Base-by-base conservation (phyloP, 1,140 invertebrate genomes). In the Heliothis virescens region DNA sequence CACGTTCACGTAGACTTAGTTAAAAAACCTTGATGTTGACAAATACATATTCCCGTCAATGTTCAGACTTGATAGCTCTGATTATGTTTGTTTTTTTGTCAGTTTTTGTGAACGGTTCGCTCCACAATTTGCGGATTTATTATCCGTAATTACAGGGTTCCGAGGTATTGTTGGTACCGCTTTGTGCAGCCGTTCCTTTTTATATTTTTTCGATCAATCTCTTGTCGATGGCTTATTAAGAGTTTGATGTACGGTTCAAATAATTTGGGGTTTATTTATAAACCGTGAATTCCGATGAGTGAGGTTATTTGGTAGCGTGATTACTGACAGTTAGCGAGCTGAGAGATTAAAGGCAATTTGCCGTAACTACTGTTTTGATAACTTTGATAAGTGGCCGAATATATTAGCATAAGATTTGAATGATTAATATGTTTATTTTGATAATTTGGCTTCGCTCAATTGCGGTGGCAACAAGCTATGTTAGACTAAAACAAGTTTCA, bases 131-230 rank as follows among this genome's bases (percentile, higher is more conserved):
- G 82, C 86, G 82, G 79, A 90, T 91, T 92, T 92, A 91, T 92
- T 84, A 85, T 83, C 77, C 79, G 79, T 92, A 92, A 92, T 92
- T 86, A 89, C 77, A 83, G 90, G 85, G 87, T 89, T 79, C 82
- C 62, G 79, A 69, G 15, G 80, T 75, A 82, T 85, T 86, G 83
- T 84, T 82, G 62, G 57, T 74, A 79, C 57, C 55, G 16, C 53
- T 79, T 83, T 85, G 73, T 62, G 71, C 7, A 11, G 10, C 29
- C 13, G 12, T 4, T 11, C 81, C 83, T 81, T 82, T 87, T 83
- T 65, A 71, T 76, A 81, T 84, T 81, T 85, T 47, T 74, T 26
- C 73, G 41, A 62, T 59, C 55, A 50, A 62, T 75, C 55, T 57
- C 16, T 75, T 62, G 72, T 79, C 59, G 83, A 79, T 83, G 79